phyloP scores from a whole-genome alignment of 1,140 invertebrate species.

The Drosophila athabasca region DNA sequence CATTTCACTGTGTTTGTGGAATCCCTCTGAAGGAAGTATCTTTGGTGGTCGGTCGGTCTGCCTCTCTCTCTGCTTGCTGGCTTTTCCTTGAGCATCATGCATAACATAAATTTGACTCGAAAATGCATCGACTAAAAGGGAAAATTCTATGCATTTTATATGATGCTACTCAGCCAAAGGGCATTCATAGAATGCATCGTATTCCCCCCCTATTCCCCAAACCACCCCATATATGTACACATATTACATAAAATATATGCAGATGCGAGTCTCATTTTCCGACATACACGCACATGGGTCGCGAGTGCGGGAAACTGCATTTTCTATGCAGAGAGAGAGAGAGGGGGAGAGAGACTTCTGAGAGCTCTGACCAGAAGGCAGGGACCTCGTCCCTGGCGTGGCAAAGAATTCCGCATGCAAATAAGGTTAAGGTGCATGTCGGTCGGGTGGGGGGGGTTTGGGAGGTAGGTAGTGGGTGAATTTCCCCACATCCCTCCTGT shows the following conservation, averaged over 20 bases:
- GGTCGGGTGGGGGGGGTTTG: background rate
- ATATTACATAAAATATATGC: conserved; percentile 39
- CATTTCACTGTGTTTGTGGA: too few relatives aligned
- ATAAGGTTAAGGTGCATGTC: conserved; percentile 35
- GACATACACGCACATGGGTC: conserved; percentile 12
- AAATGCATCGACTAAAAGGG: conserved; percentile 72
- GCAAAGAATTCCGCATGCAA: conserved; percentile 58
- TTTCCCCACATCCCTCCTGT: background rate
- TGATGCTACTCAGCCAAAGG: conserved; percentile 50
- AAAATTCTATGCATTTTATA: conserved; percentile 80
- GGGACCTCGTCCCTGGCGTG: conserved; percentile 2
- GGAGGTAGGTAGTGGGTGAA: too few relatives aligned
- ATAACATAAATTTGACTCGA: conserved; percentile 71
- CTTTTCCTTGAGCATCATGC: conserved; percentile 45
- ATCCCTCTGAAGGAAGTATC: background rate
- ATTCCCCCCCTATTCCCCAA: conserved; percentile 2
- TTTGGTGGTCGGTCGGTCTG: background rate
- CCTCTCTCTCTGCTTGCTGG: conserved; percentile 6
- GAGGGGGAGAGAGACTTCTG: too few relatives aligned
- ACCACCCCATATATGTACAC: conserved; percentile 1
- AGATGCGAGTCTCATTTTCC: conserved; percentile 43
- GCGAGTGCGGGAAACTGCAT: background rate
- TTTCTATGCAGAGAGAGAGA: background rate
- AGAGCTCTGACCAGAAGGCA: too few relatives aligned
- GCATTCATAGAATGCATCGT: conserved; percentile 40